Percentiles rank a stretch among this genome's conserved stretches.
Conservation (phyloP, 1,140 invertebrate genomes). For the Calephelis nemesis region DNA sequence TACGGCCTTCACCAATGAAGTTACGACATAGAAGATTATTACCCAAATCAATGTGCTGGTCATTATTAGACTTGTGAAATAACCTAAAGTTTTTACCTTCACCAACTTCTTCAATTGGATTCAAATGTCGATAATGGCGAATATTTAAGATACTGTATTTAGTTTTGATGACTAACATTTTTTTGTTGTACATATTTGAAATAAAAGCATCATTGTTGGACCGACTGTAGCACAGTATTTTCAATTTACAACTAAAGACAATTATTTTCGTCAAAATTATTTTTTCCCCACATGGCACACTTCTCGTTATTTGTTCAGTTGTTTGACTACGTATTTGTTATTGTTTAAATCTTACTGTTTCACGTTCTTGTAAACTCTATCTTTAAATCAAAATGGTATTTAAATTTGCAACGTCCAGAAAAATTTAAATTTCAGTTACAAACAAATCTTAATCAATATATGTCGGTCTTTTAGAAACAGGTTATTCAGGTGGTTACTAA, state of each 20-base stretch:
- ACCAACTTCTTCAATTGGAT: conserved; percentile 53
- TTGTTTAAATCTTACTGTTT: conserved; percentile 24
- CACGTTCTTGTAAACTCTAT: neutral
- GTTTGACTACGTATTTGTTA: conserved; percentile 42
- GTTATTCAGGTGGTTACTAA: too few relatives aligned
- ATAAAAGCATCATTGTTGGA: neutral
- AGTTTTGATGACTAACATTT: conserved; percentile 53
- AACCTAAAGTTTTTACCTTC: too few relatives aligned
- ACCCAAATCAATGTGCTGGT: too few relatives aligned
- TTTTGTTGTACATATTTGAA: conserved; percentile 51
- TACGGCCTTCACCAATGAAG: too few relatives aligned
- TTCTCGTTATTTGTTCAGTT: conserved; percentile 64
- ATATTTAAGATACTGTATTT: conserved; percentile 61
- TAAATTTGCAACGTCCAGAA: too few relatives aligned
- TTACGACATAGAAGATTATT: too few relatives aligned
- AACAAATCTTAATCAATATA: too few relatives aligned
- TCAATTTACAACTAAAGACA: conserved; percentile 1
- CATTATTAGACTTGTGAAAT: too few relatives aligned
- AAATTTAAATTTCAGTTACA: too few relatives aligned
- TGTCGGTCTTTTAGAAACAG: too few relatives aligned
- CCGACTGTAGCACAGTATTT: too few relatives aligned
- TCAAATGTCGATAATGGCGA: conserved; percentile 55
- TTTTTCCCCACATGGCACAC: conserved; percentile 51
- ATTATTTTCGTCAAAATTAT: conserved; percentile 32
- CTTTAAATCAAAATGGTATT: too few relatives aligned